phyloP scores from a whole-genome alignment of 2,797 vertebrate species.

The Hozukius guyotensis region DNA sequence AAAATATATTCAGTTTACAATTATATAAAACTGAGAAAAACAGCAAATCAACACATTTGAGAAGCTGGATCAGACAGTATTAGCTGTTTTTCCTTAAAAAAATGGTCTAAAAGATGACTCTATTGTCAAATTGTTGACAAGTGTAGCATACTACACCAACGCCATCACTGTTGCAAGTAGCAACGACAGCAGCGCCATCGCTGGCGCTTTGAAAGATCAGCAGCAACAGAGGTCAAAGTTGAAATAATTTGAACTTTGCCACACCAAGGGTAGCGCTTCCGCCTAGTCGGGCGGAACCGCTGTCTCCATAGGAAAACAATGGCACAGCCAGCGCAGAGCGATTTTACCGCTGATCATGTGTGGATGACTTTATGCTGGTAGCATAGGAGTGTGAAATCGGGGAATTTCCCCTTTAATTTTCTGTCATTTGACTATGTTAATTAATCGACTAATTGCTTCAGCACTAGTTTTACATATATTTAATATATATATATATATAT shows the following conservation, averaged over 20 bases:
- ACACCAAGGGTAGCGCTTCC: too few species aligned
- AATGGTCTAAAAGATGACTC: neutral
- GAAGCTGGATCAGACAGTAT: neutral
- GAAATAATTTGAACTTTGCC: too few species aligned
- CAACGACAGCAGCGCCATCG: too few species aligned
- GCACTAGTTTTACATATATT: neutral
- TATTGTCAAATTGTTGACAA: neutral
- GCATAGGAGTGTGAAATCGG: neutral
- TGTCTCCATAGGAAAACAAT: too few species aligned
- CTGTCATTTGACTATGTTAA: neutral
- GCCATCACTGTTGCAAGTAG: too few species aligned
- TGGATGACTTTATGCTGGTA: neutral
- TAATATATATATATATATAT: too few species aligned
- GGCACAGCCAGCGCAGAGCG: too few species aligned
- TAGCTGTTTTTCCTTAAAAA: neutral
- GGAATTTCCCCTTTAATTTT: neutral
- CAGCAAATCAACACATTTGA: neutral
- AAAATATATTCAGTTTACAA: neutral
- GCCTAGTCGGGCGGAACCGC: rapidly evolving
- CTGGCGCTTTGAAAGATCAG: too few species aligned
- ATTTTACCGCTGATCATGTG: too few species aligned
- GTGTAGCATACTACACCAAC: neutral
- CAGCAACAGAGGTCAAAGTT: rapidly evolving
- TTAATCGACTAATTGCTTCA: neutral
- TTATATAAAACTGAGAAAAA: neutral